A percentile compares a stretch with the other conserved stretches of the same genome.
Conservation (phyloP, 2,113 vertebrate species). For the Camelus dromedarius region DNA sequence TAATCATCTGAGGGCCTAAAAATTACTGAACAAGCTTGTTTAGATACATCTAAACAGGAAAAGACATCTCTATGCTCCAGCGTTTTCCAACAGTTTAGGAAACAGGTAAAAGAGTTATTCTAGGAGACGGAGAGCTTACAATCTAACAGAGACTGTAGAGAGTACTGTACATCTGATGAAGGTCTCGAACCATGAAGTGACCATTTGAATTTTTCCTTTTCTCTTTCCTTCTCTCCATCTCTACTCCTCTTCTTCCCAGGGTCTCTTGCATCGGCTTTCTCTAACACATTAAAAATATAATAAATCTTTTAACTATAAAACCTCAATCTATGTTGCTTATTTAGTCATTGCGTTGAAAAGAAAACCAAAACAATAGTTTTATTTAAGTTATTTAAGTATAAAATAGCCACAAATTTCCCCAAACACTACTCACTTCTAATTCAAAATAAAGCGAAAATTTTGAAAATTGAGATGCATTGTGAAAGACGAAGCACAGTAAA, state of each 20-base stretch:
- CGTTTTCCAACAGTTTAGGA: not conserved
- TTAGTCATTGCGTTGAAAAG: not conserved
- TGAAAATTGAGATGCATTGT: not conserved
- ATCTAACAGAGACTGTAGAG: conserved; percentile 78
- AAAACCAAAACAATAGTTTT: not conserved
- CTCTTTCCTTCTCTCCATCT: conserved; percentile 88
- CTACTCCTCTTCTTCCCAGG: conserved; percentile 86
- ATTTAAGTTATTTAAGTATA: conserved; percentile 53
- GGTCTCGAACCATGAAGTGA: conserved; percentile 71
- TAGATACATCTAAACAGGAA: not conserved
- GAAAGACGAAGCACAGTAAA: not conserved
- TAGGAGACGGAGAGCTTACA: conserved; percentile 84
- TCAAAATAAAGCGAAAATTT: not conserved
- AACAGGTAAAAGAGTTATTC: not conserved
- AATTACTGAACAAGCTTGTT: not conserved
- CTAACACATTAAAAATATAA: conserved; percentile 76
- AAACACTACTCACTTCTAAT: not conserved
- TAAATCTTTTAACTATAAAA: conserved; percentile 41
- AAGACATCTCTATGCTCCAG: not conserved
- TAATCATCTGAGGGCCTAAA: not conserved
- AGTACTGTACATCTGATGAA: conserved; percentile 72
- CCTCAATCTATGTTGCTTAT: not conserved
- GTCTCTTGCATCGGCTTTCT: conserved; percentile 87
- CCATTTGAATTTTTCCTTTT: conserved; percentile 86
- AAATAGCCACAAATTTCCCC: not conserved